These are phyloP conservation scores for Gadus chalcogrammus DNA, from an alignment of 2,113 vertebrate genomes.

Conservation along the genomic window DNA sequence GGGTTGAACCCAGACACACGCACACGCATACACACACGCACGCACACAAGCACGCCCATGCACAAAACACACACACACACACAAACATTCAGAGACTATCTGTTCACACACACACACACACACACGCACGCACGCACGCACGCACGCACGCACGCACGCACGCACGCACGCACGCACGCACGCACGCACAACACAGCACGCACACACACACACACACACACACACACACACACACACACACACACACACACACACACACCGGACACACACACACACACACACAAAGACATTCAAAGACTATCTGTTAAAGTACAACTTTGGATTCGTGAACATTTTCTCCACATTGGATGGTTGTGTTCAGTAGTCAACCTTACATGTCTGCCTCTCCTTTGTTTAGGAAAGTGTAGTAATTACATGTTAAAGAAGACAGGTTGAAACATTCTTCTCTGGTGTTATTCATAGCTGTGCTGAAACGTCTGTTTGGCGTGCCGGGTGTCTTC, in stretches of 20 bases:
- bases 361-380: too few species aligned
- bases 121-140: not conserved
- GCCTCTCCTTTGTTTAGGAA: too few species aligned
- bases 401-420: too few species aligned
- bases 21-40: not conserved
- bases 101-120: not conserved
- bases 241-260: not conserved
- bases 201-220: not conserved
- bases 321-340: too few species aligned
- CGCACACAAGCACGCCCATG: slow-evolving; percentile 1
- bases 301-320: not conserved
- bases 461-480: slow-evolving; percentile 18
- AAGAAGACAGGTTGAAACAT: not conserved
- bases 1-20: slow-evolving; percentile 4
- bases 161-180: not conserved
- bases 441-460: slow-evolving; percentile 45
- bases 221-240: slow-evolving; percentile 1
- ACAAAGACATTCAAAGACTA: not conserved
- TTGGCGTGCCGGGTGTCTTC: slow-evolving; percentile 17
- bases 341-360: too few species aligned
- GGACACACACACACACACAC: not conserved
- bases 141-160: not conserved
- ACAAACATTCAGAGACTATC: not conserved
- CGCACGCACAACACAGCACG: too few species aligned
- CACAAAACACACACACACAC: slow-evolving; percentile 14